These are phyloP conservation scores for Apis cerana DNA, from an alignment of 1,140 invertebrate species.

Conservation along the genomic window DNA sequence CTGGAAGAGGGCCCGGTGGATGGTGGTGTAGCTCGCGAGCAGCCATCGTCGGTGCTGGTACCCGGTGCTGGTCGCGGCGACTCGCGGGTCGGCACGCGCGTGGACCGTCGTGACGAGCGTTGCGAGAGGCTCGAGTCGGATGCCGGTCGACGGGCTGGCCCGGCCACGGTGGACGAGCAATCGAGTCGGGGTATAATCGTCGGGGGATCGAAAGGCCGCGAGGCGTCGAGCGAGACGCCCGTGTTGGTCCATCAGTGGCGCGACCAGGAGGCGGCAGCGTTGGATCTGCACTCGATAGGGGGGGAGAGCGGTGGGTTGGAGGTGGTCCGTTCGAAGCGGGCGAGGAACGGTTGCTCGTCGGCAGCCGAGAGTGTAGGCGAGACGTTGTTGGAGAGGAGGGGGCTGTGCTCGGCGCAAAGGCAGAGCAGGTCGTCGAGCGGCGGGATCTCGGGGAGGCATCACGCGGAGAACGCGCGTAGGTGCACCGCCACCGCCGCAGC, in stretches of 20 bases:
- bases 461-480: constrained; percentile 43
- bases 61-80: neutral
- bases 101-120: constrained; percentile 10
- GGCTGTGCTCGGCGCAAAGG: constrained; percentile 43
- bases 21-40: constrained; percentile 63
- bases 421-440: constrained; percentile 14
- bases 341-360: constrained; percentile 39
- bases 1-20: constrained; percentile 65
- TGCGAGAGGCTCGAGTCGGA: constrained; percentile 21
- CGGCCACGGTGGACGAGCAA: constrained; percentile 5
- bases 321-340: constrained; percentile 49
- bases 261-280: constrained; percentile 41
- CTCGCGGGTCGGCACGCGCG: neutral
- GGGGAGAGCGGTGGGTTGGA: neutral
- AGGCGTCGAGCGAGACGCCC: constrained; percentile 18
- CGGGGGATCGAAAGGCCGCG: constrained; percentile 7
- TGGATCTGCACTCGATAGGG: constrained; percentile 53
- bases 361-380: constrained; percentile 17
- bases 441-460: constrained; percentile 39
- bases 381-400: constrained; percentile 3
- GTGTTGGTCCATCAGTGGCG: constrained; percentile 47
- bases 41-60: constrained; percentile 32
- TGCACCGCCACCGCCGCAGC: neutral
- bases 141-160: constrained; percentile 1
- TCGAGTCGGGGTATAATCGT: neutral